Percentiles rank a stretch among this genome's conserved stretches.
Conservation (phyloP, 1,140 invertebrate genomes). For the Temnothorax curvispinosus region DNA sequence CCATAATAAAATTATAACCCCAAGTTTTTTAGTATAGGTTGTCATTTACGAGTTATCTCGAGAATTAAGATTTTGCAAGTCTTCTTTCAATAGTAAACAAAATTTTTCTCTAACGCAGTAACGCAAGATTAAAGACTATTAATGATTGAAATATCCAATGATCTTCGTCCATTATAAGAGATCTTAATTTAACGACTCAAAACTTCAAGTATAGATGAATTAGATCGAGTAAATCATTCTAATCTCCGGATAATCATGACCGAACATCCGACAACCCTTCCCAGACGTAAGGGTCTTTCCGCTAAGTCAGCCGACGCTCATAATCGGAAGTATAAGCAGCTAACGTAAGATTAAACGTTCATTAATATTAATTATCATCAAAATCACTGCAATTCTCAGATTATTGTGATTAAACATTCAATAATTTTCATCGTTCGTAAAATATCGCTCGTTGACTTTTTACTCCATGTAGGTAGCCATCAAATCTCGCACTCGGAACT, state of each 20-base stretch:
- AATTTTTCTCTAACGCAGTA: background rate
- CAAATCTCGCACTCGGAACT: background rate
- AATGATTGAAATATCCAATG: background rate
- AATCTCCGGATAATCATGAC: background rate
- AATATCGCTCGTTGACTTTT: background rate
- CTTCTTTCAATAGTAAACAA: background rate
- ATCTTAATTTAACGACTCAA: background rate
- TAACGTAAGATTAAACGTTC: background rate
- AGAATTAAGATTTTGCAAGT: background rate
- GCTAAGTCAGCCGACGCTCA: slow-evolving; percentile 20
- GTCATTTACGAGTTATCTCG: background rate
- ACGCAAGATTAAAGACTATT: background rate
- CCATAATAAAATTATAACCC: background rate
- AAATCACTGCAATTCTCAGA: background rate
- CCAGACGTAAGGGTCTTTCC: background rate
- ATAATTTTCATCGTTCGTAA: background rate
- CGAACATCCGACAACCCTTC: background rate
- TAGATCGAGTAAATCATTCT: background rate
- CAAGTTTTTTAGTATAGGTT: background rate
- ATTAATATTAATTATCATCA: background rate
- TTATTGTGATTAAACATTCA: background rate
- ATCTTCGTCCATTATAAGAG: background rate
- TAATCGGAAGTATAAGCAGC: slow-evolving; percentile 1
- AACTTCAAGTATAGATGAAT: background rate
- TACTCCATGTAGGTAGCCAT: background rate